Evolutionary conservation across 2,888 invertebrate genomes (phyloP).

Genomic region (Pollenia angustigena): DNA sequence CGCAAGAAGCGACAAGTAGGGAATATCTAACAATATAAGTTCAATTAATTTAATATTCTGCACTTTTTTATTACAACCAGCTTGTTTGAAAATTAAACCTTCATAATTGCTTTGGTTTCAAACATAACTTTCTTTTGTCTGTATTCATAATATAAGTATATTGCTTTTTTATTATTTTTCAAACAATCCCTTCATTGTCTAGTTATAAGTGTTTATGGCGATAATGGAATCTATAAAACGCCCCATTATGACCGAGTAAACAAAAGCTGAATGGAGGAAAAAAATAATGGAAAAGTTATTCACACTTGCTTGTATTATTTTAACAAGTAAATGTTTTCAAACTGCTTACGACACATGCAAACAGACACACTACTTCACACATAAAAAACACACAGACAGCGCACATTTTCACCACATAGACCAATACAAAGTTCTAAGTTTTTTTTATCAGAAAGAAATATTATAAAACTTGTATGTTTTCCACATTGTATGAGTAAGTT

Average conservation of each 20-base stretch:
- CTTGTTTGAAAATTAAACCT: not conserved
- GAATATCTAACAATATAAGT: not conserved
- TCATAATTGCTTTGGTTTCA: slow-evolving; percentile 17
- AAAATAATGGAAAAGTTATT: not conserved
- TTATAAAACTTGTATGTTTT: slow-evolving; percentile 3
- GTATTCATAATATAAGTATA: not conserved
- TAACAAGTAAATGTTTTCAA: slow-evolving; percentile 63
- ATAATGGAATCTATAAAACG: slow-evolving; percentile 56
- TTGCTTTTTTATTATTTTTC: not conserved
- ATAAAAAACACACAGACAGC: not conserved
- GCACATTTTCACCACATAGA: not conserved
- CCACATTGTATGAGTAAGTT: slow-evolving; percentile 8
- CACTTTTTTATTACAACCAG: not conserved
- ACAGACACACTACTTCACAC: not conserved
- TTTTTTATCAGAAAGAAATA: not conserved
- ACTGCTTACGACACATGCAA: slow-evolving; percentile 49
- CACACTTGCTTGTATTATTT: slow-evolving; percentile 45
- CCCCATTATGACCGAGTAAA: slow-evolving; percentile 27
- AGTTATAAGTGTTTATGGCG: slow-evolving; percentile 48
- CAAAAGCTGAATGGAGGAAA: not conserved
- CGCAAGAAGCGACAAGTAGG: too few relatives aligned
- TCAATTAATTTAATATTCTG: slow-evolving; percentile 22
- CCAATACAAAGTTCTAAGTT: slow-evolving; percentile 15
- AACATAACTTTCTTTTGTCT: too few relatives aligned
- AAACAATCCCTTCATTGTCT: slow-evolving; percentile 52